Base-by-base conservation (phyloP, 2,113 vertebrate species). In the Paralichthys olivaceus region DNA sequence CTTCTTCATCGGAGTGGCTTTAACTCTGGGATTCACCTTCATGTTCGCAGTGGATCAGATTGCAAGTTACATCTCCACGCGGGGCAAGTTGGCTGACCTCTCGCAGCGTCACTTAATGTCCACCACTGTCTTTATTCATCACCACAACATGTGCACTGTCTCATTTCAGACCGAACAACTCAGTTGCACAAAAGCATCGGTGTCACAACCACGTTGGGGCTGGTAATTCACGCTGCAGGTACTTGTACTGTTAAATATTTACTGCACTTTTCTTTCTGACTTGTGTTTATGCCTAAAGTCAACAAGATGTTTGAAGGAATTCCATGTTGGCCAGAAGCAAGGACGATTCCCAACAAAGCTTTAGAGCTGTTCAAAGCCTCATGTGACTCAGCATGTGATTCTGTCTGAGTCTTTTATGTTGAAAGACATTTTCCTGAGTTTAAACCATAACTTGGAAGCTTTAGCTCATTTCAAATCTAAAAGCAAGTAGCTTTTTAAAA, bases 201-300 rank as follows among this genome's bases (percentile, higher is more conserved):
- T 61, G 70, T 95, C 29, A 96, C 94, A 0, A 90, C 94, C 34
- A 95, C 95, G 2, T 45, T 96, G 58, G 95, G 95, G 1, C 91
- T 96, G 37, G 91, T 95, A 15, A 95, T 96, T 49, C 95, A 96
- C 1, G 92, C 93, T 26, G 95, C 95, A 93, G 95, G 95, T 96
- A 92, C 1, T 54, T 25, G 47, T 1, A 32, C 25, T 13, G 6
- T 17, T 0, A 25, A 28, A 68, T 29, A 17, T 45, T 3, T 3
- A 34, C 5, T 9, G 0, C 26, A 15, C 19, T 28, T 17, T 22
- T 76, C 0, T 7, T 53, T 5, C 2, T 25, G 5, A 11, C 14
- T 25, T 51, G 17, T 81, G 26, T 83, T 62, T 84, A 73, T 71
- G 60, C 19, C n/a, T 2, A 23, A 22, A 9, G 28, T 1, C 14